phyloP scores from a whole-genome alignment of 2,113 vertebrate species.

The Pseudorhombus dupliciocellatus region DNA sequence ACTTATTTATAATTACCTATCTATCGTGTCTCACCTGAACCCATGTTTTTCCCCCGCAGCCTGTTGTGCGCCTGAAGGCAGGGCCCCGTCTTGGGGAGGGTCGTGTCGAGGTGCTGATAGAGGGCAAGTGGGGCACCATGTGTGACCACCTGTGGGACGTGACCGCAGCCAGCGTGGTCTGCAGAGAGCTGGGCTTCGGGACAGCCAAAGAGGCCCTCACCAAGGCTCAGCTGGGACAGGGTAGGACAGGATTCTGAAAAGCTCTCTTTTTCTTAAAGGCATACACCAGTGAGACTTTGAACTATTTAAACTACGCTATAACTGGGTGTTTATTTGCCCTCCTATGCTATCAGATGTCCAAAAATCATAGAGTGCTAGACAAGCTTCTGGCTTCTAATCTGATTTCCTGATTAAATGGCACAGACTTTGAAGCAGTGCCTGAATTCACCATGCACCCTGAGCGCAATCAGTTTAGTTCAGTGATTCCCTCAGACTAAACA shows the following conservation, averaged over 20 bases:
- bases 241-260: constrained; percentile 74
- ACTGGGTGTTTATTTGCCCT: background rate
- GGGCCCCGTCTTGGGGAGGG: constrained; percentile 90
- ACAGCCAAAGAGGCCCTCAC: constrained; percentile 88
- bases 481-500: constrained; percentile 70
- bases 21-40: background rate
- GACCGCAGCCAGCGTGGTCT: constrained; percentile 89
- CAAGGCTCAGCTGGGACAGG: constrained; percentile 92
- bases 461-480: constrained; percentile 17
- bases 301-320: constrained; percentile 10
- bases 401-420: constrained; percentile 1
- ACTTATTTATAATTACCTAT: no score
- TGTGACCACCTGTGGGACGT: constrained; percentile 94
- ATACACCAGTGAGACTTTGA: background rate
- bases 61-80: constrained; percentile 87
- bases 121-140: constrained; percentile 92
- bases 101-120: constrained; percentile 90
- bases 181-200: constrained; percentile 94
- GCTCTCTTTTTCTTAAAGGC: background rate
- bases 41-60: constrained; percentile 25
- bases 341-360: background rate
- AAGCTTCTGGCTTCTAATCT: background rate
- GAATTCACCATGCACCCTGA: constrained; percentile 11
- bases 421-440: background rate
- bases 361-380: background rate